Conservation (phyloP, 2,797 vertebrate species). For the Amniataba percoides region DNA sequence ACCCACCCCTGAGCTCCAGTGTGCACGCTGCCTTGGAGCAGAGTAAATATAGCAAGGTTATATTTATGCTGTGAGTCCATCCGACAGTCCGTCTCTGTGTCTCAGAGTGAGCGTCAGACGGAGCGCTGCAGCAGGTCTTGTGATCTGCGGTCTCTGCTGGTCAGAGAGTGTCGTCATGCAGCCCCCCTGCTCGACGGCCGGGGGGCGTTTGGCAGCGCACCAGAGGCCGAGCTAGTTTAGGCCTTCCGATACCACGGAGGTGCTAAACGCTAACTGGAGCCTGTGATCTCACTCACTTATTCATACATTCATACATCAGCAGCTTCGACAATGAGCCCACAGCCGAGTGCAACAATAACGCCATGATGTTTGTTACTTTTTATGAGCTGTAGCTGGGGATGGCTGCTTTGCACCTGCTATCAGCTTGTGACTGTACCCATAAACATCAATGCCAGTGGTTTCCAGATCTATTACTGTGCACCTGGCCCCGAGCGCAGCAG, state of each 20-base stretch:
- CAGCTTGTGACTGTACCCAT: constrained; percentile 61
- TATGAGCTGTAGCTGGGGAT: constrained; percentile 23
- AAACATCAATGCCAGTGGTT: constrained; percentile 57
- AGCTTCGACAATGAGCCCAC: constrained; percentile 30
- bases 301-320: constrained; percentile 34
- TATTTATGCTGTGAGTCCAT: constrained; percentile 79
- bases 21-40: constrained; percentile 66
- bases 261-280: constrained; percentile 55
- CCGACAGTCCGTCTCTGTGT: constrained; percentile 73
- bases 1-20: constrained; percentile 61
- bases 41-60: constrained; percentile 82
- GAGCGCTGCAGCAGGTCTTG: constrained; percentile 64
- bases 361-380: constrained; percentile 41
- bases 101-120: constrained; percentile 62
- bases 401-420: constrained; percentile 65
- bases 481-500: constrained; percentile 64
- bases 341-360: constrained; percentile 6
- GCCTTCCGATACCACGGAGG: constrained; percentile 18
- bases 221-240: constrained; percentile 35
- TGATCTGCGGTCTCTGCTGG: constrained; percentile 61
- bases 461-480: constrained; percentile 64
- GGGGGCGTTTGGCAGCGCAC: constrained; percentile 37
- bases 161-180: constrained; percentile 62
- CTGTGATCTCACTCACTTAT: constrained; percentile 53
- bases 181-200: constrained; percentile 20